Base-by-base conservation (phyloP, 92 coral and sea anemone genomes). In the Metridium senile region DNA sequence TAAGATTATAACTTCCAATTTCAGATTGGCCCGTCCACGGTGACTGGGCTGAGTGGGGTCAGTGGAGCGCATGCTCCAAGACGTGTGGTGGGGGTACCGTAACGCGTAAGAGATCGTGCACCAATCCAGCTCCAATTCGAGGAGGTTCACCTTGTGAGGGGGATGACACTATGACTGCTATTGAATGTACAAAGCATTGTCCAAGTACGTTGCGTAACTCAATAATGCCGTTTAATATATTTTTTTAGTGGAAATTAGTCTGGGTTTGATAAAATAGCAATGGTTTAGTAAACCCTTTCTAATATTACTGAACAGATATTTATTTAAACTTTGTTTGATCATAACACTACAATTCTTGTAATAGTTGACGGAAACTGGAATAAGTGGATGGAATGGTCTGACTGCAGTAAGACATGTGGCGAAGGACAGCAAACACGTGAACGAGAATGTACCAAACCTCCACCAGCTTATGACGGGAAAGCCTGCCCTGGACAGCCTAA, bases 1-100 rank as follows among this genome's bases (percentile, higher is more conserved):
- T n/a, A n/a, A n/a, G n/a, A n/a, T 53, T 11, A 45, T 9, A 2
- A 13, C 23, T 20, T 54, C 17, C 17, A 2, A n/a, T 56, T 72
- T 33, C 68, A 86, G 90, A 82, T 65, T 81, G 84, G 74, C 90
- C 90, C 19, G 83, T 86, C 35, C 71, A 86, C 21, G 90, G 90
- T 33, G 74, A 71, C 61, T 86, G 90, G 90, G 51, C 82, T 9
- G 57, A 69, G 65, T 86, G 90, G 90, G 66, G 80, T 16, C 66
- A 71, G 1, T 86, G 90, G 90, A 67, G 86, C 11, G 77, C 90
- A 62, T 86, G 90, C 75, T 68, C 82, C 7, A 51, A 86, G 68
- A 74, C 90, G 0, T 86, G 90, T 75, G 90, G 86, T 20, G 90
- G 90, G 30, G 71, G 82, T 53, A 58, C 74, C 11, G 86, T 86